These are phyloP conservation scores for Dioctria rufipes DNA, from an alignment of 2,888 invertebrate genomes.

Conservation along the genomic window DNA sequence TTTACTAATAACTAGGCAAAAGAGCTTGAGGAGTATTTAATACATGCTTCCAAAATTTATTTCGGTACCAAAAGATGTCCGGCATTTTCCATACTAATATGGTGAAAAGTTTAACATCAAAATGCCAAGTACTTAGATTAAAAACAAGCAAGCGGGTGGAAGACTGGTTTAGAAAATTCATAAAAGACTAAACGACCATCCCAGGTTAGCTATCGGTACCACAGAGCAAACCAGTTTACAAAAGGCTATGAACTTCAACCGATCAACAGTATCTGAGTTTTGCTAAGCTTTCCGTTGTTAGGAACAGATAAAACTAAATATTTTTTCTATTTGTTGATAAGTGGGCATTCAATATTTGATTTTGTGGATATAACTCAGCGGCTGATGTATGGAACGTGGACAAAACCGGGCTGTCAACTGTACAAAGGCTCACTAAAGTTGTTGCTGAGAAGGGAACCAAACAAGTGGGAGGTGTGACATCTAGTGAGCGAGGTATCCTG, in stretches of 20 bases:
- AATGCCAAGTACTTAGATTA: neutral
- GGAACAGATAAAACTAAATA: neutral
- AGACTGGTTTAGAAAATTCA: neutral
- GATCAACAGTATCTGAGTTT: neutral
- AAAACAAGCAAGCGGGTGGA: neutral
- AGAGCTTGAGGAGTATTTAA: conserved; percentile 10
- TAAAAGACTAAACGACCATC: neutral
- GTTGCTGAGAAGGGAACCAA: conserved; percentile 29
- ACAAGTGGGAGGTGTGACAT: conserved; percentile 2
- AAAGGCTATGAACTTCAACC: neutral
- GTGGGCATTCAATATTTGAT: neutral
- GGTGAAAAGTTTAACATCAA: neutral
- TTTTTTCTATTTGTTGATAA: neutral
- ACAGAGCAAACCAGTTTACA: neutral
- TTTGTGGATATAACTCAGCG: conserved; percentile 4
- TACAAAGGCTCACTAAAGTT: conserved; percentile 22
- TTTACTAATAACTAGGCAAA: neutral
- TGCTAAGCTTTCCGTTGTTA: neutral
- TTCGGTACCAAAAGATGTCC: neutral
- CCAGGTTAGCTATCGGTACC: neutral
- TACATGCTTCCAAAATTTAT: neutral
- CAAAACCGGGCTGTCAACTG: conserved; percentile 47
- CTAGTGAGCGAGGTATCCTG: conserved; percentile 43
- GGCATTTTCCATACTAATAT: neutral
- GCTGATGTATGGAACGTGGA: conserved; percentile 53